Evolutionary conservation across 2,797 vertebrate species (phyloP).

Genomic region (Megalops cyprinoides): DNA sequence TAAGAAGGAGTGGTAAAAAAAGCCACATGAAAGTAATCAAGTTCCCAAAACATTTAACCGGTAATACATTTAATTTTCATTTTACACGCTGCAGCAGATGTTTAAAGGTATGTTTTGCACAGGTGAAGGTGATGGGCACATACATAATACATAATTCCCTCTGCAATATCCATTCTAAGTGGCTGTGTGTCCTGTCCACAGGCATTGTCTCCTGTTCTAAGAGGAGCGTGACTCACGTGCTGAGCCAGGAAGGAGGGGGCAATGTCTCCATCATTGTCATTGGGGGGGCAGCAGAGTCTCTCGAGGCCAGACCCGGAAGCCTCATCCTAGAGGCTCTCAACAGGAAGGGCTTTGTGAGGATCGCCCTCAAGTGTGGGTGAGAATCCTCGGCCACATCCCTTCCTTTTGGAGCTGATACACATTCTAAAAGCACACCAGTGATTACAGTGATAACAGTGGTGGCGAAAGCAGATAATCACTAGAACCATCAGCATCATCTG

Average conservation of each 20-base stretch:
- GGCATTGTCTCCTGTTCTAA: conserved; percentile 72
- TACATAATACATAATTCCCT: background rate
- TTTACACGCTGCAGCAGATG: background rate
- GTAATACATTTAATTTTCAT: background rate
- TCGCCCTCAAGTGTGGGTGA: conserved; percentile 74
- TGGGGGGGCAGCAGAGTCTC: conserved; percentile 71
- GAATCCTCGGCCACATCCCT: conserved; percentile 37
- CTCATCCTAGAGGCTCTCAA: conserved; percentile 64
- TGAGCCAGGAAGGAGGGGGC: conserved; percentile 65
- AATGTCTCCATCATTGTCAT: conserved; percentile 70
- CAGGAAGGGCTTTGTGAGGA: conserved; percentile 76
- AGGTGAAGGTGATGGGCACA: background rate
- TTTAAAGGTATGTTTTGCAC: background rate
- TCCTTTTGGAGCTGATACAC: too few relatives aligned
- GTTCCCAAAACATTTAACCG: too few relatives aligned
- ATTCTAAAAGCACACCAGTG: too few relatives aligned
- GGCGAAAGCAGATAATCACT: background rate
- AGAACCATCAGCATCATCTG: background rate
- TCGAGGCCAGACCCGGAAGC: conserved; percentile 71
- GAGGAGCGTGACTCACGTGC: conserved; percentile 65
- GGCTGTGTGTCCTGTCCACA: conserved; percentile 40
- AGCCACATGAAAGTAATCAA: background rate
- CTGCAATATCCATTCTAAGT: background rate
- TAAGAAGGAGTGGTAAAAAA: background rate
- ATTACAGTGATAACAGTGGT: too few relatives aligned